Percentiles rank a stretch among this genome's conserved stretches.
phyloP scores from a whole-genome alignment of 2,888 invertebrate species.

The Scelioninae gen. 2 region DNA sequence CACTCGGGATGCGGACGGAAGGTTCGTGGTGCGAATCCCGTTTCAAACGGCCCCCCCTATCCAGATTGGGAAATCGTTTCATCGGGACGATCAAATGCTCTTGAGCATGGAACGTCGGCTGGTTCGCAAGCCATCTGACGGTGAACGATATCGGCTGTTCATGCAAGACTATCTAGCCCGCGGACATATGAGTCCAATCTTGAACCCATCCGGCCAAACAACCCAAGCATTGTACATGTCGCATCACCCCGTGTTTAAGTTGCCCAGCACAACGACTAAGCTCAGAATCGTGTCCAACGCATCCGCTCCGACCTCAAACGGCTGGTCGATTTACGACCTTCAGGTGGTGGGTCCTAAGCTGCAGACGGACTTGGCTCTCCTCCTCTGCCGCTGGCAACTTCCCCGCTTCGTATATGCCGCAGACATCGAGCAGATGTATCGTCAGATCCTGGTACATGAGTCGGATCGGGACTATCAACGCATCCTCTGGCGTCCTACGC shows the following conservation, averaged over 20 bases:
- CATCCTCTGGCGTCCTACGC: background rate
- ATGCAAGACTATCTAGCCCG: background rate
- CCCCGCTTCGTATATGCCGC: background rate
- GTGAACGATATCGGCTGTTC: background rate
- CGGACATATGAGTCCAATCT: background rate
- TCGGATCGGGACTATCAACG: background rate
- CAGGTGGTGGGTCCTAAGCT: constrained; percentile 3
- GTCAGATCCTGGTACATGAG: background rate
- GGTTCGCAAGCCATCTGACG: too few relatives aligned
- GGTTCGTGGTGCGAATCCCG: background rate
- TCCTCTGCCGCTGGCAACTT: background rate
- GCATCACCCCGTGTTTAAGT: constrained; percentile 2
- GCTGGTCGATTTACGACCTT: background rate
- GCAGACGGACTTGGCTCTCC: background rate
- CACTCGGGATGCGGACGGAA: background rate
- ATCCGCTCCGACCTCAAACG: background rate
- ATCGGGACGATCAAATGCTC: background rate
- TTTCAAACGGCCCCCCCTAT: background rate
- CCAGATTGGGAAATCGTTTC: background rate
- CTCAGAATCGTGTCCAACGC: background rate
- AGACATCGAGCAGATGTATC: constrained; percentile 3
- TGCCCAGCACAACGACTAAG: background rate
- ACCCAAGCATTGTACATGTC: background rate
- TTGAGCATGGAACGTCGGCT: background rate
- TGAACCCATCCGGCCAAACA: too few relatives aligned